These are phyloP conservation scores for Oceanodroma leucorhoa DNA, from an alignment of 2,797 vertebrate genomes.

Conservation along the genomic window DNA sequence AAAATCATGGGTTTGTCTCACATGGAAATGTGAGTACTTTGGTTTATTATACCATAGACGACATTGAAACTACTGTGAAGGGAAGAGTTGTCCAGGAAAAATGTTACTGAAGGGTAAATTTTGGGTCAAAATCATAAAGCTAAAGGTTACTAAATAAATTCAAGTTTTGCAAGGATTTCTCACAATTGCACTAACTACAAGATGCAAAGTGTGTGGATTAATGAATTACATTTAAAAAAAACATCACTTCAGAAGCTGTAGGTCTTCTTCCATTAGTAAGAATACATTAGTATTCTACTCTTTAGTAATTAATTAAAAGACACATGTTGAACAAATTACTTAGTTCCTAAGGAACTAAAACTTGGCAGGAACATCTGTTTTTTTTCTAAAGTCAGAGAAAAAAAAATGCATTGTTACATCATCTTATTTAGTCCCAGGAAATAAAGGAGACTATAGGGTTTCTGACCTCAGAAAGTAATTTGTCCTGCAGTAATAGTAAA, in stretches of 20 bases:
- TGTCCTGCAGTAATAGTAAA: neutral
- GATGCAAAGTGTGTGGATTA: neutral
- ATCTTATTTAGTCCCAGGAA: neutral
- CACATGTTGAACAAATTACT: neutral
- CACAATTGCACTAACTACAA: neutral
- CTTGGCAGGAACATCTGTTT: neutral
- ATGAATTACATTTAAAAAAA: conserved; percentile 23
- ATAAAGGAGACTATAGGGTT: neutral
- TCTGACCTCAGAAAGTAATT: neutral
- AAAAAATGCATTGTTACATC: neutral
- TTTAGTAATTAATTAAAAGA: conserved; percentile 20
- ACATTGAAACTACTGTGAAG: neutral
- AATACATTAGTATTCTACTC: neutral
- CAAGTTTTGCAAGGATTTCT: neutral
- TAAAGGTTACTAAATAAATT: neutral
- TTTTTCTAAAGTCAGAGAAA: neutral
- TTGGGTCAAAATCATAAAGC: neutral
- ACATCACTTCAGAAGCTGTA: neutral
- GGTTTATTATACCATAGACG: neutral
- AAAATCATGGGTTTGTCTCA: neutral
- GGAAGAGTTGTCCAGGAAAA: neutral
- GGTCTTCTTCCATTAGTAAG: neutral
- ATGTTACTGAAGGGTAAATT: neutral
- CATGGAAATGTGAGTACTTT: neutral
- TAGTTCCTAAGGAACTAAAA: neutral